phyloP scores from a whole-genome alignment of 2,888 invertebrate genomes.

The Dorcus hopei region DNA sequence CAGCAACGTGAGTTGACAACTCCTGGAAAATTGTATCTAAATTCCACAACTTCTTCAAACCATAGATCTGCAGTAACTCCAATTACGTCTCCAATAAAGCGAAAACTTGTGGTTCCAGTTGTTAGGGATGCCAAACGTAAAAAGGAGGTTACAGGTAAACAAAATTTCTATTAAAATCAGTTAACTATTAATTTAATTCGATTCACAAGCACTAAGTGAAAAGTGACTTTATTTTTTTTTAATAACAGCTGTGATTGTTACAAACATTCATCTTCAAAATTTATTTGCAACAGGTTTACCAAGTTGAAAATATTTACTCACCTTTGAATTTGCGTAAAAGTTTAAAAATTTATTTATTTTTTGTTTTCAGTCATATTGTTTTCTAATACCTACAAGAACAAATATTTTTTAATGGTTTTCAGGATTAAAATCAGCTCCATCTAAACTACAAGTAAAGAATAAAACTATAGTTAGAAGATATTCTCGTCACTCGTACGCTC shows the following conservation, averaged over 20 bases:
- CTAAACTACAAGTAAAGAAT: neutral
- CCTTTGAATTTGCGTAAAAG: no score
- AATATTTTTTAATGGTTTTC: neutral
- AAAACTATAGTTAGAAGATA: neutral
- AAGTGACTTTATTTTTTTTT: no score
- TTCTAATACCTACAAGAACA: no score
- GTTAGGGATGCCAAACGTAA: neutral
- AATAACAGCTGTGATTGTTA: no score
- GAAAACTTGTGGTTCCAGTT: neutral
- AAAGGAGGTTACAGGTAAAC: neutral
- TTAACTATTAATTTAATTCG: no score
- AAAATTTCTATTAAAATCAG: no score
- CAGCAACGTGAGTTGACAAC: constrained; percentile 39
- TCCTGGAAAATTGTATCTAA: constrained; percentile 9
- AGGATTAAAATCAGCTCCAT: neutral
- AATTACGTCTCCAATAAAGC: neutral
- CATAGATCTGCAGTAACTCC: neutral
- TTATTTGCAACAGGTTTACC: no score
- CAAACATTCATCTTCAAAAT: no score
- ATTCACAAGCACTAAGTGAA: no score
- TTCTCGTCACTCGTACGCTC: constrained; percentile 4
- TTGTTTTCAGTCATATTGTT: no score
- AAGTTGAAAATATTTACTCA: no score
- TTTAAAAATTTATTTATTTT: no score
- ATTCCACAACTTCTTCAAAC: neutral